Percentiles rank a stretch among this genome's conserved stretches.
Conservation (phyloP, 2,888 invertebrate species). For the Laothoe populi region DNA sequence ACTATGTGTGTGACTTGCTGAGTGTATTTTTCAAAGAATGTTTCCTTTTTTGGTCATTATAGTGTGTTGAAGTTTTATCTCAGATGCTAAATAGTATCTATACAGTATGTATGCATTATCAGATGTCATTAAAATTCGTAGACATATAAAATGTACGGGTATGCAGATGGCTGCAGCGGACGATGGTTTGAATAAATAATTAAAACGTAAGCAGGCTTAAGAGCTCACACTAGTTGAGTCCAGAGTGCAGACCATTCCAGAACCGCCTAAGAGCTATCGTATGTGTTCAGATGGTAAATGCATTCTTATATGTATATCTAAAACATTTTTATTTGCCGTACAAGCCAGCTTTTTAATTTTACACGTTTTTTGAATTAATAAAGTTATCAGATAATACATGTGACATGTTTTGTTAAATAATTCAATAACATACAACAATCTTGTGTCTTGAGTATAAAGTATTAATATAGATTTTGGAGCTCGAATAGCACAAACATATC, state of each 20-base stretch:
- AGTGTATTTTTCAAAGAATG: too few species aligned
- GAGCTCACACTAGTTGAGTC: conserved; percentile 46
- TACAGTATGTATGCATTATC: neutral
- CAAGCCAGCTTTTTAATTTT: neutral
- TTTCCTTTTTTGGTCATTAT: too few species aligned
- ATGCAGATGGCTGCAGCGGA: conserved; percentile 42
- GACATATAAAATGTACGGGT: conserved; percentile 40
- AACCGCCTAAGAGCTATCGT: neutral
- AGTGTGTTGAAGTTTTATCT: too few species aligned
- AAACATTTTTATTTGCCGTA: neutral
- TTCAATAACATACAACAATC: too few species aligned
- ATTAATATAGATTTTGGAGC: too few species aligned
- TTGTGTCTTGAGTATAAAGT: too few species aligned
- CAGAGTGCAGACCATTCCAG: neutral
- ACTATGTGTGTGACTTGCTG: too few species aligned
- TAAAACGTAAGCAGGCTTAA: conserved; percentile 60
- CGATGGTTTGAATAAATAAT: conserved; percentile 59
- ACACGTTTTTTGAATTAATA: too few species aligned
- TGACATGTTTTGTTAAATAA: too few species aligned
- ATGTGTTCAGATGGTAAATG: neutral
- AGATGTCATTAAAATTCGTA: neutral
- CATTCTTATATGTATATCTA: neutral
- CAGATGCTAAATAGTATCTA: neutral
- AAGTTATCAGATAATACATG: too few species aligned
- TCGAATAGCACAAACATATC: too few species aligned